Conservation (phyloP, 2,888 invertebrate genomes). For the Heliconius sara region DNA sequence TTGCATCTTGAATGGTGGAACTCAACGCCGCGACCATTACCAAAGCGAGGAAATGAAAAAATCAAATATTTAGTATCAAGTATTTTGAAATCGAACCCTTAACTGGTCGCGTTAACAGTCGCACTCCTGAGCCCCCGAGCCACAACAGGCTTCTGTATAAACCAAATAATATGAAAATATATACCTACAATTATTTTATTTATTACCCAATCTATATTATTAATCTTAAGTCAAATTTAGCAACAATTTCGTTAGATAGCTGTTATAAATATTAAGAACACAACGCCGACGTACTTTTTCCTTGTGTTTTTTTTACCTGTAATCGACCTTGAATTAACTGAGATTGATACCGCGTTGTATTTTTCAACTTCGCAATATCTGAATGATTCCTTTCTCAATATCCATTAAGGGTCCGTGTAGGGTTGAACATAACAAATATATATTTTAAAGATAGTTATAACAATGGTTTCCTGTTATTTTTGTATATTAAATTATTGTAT, state of each 20-base stretch:
- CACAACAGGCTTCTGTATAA: too few species aligned
- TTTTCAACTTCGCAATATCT: constrained; percentile 31
- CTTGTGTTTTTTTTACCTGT: constrained; percentile 8
- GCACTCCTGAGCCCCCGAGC: too few species aligned
- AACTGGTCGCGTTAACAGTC: too few species aligned
- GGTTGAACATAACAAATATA: not conserved
- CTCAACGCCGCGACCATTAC: too few species aligned
- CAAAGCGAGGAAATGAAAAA: too few species aligned
- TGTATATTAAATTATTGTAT: too few species aligned
- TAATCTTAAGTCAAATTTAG: not conserved
- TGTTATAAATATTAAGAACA: constrained; percentile 7
- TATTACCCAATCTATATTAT: not conserved
- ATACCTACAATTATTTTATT: not conserved
- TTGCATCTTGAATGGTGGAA: too few species aligned
- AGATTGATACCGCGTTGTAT: constrained; percentile 26
- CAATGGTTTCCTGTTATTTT: too few species aligned
- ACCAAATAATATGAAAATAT: not conserved
- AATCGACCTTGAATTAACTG: constrained; percentile 24
- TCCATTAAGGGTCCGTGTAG: constrained; percentile 26
- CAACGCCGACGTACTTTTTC: not conserved
- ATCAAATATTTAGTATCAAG: too few species aligned
- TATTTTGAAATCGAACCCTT: too few species aligned
- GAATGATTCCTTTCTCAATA: constrained; percentile 27
- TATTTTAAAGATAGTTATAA: too few species aligned
- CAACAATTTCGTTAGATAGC: constrained; percentile 5